phyloP scores from a whole-genome alignment of 2,113 vertebrate genomes.

The Pomatostomus ruficeps region DNA sequence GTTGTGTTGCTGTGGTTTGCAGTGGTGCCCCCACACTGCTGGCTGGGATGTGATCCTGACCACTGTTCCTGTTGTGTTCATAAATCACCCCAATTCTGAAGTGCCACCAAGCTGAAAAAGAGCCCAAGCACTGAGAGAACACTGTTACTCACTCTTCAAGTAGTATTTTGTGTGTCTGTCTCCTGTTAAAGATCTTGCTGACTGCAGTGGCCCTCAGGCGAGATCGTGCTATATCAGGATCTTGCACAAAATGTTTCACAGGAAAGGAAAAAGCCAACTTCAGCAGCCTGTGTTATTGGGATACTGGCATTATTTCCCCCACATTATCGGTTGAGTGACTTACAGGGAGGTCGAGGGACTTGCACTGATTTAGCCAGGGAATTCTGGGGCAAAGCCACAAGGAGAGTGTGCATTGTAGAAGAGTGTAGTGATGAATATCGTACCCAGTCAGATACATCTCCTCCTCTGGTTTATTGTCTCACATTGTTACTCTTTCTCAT shows the following conservation, averaged over 20 bases:
- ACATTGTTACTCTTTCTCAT: not conserved
- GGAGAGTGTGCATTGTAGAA: not conserved
- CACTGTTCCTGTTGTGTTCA: not conserved
- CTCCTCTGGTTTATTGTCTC: not conserved
- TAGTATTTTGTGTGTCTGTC: not conserved
- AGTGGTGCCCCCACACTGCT: not conserved
- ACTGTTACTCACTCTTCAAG: not conserved
- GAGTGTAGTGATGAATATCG: not conserved
- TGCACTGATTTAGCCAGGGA: not conserved
- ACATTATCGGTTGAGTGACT: not conserved
- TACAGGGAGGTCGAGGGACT: not conserved
- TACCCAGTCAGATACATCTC: not conserved
- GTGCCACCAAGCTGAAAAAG: not conserved
- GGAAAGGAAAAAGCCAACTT: not conserved
- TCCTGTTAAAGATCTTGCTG: not conserved
- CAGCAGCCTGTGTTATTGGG: not conserved
- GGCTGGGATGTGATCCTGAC: not conserved
- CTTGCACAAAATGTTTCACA: not conserved
- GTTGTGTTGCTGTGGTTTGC: not conserved
- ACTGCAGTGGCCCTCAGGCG: not conserved
- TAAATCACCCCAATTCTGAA: not conserved
- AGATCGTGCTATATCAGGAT: not conserved
- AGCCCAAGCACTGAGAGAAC: not conserved
- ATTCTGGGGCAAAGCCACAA: not conserved
- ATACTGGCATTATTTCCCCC: not conserved